A percentile compares a stretch with the other conserved stretches of the same genome.
phyloP scores from a whole-genome alignment of 1,140 invertebrate genomes.

The Tyrophagus putrescentiae region DNA sequence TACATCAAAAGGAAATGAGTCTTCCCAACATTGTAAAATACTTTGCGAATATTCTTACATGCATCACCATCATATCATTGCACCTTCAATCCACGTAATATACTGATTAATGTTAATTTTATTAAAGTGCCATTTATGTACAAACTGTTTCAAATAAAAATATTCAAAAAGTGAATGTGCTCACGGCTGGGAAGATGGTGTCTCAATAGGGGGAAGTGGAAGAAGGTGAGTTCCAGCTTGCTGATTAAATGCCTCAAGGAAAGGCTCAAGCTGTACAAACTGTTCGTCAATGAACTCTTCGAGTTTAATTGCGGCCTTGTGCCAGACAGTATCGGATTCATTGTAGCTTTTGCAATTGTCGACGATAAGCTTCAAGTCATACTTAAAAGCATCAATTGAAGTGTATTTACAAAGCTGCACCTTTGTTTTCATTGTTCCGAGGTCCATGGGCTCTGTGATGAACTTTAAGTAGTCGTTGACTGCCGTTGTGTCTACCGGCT shows the following conservation, averaged over 20 bases:
- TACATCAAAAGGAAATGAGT: conserved; percentile 2
- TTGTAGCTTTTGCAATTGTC: conserved; percentile 88
- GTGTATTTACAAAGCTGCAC: conserved; percentile 58
- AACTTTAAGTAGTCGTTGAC: conserved; percentile 79
- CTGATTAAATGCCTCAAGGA: conserved; percentile 46
- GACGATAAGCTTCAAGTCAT: conserved; percentile 84
- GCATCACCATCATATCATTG: no score
- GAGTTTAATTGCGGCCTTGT: conserved; percentile 67
- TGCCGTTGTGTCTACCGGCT: conserved; percentile 77
- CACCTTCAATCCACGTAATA: no score
- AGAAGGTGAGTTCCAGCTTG: conserved; percentile 38
- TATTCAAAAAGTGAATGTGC: neutral
- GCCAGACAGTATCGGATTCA: conserved; percentile 68
- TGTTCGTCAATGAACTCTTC: conserved; percentile 44
- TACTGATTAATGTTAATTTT: no score
- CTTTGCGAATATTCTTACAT: no score
- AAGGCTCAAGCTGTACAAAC: conserved; percentile 46
- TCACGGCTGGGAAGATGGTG: neutral
- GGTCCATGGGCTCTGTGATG: conserved; percentile 86
- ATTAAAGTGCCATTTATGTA: neutral
- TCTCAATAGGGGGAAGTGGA: neutral
- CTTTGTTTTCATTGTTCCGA: conserved; percentile 75
- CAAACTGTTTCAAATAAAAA: conserved; percentile 7
- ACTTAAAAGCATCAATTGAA: conserved; percentile 60
- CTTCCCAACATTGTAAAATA: no score